These are phyloP conservation scores for Chroicocephalus ridibundus DNA, from an alignment of 2,113 vertebrate species.

Conservation along the genomic window DNA sequence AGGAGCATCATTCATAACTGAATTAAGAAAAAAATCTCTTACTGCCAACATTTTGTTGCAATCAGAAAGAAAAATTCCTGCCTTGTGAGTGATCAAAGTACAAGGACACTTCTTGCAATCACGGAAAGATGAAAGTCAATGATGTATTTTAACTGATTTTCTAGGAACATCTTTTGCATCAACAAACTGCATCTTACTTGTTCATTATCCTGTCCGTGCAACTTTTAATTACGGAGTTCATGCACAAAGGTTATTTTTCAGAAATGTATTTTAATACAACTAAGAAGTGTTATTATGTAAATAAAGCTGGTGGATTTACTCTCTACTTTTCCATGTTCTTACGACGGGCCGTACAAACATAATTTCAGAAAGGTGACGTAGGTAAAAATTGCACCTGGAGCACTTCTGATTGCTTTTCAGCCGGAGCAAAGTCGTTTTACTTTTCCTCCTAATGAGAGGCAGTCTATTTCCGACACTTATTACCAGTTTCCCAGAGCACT, in stretches of 20 bases:
- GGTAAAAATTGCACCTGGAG: neutral
- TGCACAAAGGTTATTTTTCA: neutral
- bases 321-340: neutral
- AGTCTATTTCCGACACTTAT: neutral
- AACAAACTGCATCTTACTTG: neutral
- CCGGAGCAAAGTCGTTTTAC: neutral
- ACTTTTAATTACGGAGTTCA: neutral
- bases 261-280: neutral
- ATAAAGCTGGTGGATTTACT: neutral
- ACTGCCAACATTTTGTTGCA: neutral
- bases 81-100: rapidly evolving
- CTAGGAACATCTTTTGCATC: neutral
- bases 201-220: neutral
- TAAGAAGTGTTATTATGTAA: neutral
- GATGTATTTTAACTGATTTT: neutral
- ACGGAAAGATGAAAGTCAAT: neutral
- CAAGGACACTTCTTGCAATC: neutral
- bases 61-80: neutral
- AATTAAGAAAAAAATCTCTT: neutral
- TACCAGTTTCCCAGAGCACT: neutral
- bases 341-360: neutral
- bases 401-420: neutral
- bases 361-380: neutral
- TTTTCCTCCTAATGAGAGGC: neutral
- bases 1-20: neutral